phyloP scores from a whole-genome alignment of 2,888 invertebrate species.

The Macrosoma leucophasiata region DNA sequence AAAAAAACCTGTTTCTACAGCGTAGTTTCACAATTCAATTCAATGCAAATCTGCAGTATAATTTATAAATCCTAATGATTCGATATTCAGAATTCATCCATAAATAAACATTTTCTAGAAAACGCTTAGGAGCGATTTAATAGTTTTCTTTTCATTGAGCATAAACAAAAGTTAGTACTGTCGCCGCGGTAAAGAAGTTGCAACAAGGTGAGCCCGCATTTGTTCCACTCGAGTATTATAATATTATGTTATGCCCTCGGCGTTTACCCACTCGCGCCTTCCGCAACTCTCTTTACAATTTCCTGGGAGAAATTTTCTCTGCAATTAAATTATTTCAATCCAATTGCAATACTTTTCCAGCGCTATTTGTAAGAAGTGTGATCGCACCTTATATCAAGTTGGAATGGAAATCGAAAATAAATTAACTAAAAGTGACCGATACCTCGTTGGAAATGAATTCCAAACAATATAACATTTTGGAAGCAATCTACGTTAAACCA shows the following conservation, averaged over 20 bases:
- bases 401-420: constrained; percentile 54
- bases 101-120: too few relatives aligned
- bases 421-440: constrained; percentile 65
- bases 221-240: constrained; percentile 42
- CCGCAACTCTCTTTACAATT: constrained; percentile 56
- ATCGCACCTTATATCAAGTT: constrained; percentile 56
- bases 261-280: constrained; percentile 48
- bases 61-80: too few relatives aligned
- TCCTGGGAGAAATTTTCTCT: constrained; percentile 53
- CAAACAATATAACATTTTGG: constrained; percentile 74
- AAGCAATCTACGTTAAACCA: constrained; percentile 73
- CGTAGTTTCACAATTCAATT: too few relatives aligned
- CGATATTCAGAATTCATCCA: too few relatives aligned
- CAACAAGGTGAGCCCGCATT: constrained; percentile 42
- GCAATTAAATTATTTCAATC: constrained; percentile 60
- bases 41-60: too few relatives aligned
- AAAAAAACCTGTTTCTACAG: too few relatives aligned
- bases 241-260: constrained; percentile 56
- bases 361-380: too few relatives aligned
- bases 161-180: constrained; percentile 42
- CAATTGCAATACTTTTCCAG: constrained; percentile 51
- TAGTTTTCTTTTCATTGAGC: constrained; percentile 10
- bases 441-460: constrained; percentile 69
- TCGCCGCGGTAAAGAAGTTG: constrained; percentile 44
- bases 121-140: too few relatives aligned